Percentiles rank a stretch among this genome's conserved stretches.
These are phyloP conservation scores for Poecilia velifera DNA, from an alignment of 2,797 vertebrate genomes.

Conservation along the genomic window DNA sequence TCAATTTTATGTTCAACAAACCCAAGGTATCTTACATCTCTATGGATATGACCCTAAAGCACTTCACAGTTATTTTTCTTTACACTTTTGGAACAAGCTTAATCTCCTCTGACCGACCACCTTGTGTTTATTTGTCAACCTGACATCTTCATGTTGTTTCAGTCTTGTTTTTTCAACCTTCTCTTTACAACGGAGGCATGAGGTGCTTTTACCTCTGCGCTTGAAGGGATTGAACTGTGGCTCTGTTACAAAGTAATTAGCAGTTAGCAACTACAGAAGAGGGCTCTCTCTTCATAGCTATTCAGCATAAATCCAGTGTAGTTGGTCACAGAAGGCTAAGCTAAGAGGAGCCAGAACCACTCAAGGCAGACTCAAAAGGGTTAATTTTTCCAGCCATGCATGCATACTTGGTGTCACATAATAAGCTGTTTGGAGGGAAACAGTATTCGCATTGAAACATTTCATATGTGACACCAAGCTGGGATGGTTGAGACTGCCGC, in stretches of 20 bases:
- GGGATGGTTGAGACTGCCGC: too few relatives aligned
- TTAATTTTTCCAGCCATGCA: too few relatives aligned
- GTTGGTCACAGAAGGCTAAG: neutral
- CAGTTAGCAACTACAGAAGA: neutral
- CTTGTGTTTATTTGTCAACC: conserved; percentile 1
- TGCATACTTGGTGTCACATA: too few relatives aligned
- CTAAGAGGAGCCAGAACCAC: neutral
- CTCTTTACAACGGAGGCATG: conserved; percentile 4
- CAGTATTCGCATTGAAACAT: too few relatives aligned
- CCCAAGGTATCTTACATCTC: neutral
- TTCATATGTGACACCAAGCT: too few relatives aligned
- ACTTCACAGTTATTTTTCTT: conserved; percentile 17
- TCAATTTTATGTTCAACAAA: conserved; percentile 16
- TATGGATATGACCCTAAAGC: conserved; percentile 4
- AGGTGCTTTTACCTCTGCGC: neutral
- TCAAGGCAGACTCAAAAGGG: too few relatives aligned
- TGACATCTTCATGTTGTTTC: conserved; percentile 6
- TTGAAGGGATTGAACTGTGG: neutral
- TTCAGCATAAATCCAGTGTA: neutral
- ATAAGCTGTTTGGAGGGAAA: too few relatives aligned
- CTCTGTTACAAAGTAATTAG: neutral
- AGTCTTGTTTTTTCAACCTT: conserved; percentile 44
- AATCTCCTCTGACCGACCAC: conserved; percentile 32
- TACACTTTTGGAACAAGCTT: conserved; percentile 15
- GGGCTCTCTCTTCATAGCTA: neutral